Percentiles rank a stretch among this genome's conserved stretches.
These are phyloP conservation scores for Phrynocephalus versicolor DNA, from an alignment of 2,113 vertebrate species.

Conservation along the genomic window DNA sequence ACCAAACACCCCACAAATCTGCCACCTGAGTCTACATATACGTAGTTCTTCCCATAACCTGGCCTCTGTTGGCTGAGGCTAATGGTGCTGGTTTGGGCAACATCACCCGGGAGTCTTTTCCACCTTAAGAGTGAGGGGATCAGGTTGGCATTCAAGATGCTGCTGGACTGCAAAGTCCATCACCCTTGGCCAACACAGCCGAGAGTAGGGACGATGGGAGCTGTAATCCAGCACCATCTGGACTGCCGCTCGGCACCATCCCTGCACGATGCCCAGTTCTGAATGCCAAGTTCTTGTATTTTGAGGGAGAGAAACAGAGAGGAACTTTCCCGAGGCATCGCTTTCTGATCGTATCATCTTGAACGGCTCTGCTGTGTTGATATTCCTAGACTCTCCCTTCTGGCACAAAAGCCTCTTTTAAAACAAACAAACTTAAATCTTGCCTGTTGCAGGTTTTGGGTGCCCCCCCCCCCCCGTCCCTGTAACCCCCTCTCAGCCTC, in stretches of 20 bases:
- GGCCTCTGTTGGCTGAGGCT: no score
- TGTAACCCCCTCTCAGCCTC: no score
- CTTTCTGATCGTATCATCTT: constrained; percentile 67
- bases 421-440: constrained; percentile 39
- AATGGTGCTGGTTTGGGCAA: no score
- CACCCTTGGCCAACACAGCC: neutral
- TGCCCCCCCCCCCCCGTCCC: no score
- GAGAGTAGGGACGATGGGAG: neutral
- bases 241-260: no score
- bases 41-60: neutral
- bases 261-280: neutral
- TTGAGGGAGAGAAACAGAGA: neutral
- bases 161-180: neutral
- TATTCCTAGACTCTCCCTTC: constrained; percentile 59
- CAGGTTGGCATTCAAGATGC: neutral
- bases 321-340: constrained; percentile 61
- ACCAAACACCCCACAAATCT: no score
- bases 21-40: neutral
- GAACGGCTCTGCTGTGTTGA: constrained; percentile 50
- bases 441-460: constrained; percentile 65
- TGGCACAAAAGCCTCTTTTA: constrained; percentile 50
- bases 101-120: neutral
- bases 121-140: no score
- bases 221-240: neutral
- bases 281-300: neutral